These are phyloP conservation scores for Trypoxylon attenuatum DNA, from an alignment of 2,888 invertebrate genomes.

Conservation along the genomic window DNA sequence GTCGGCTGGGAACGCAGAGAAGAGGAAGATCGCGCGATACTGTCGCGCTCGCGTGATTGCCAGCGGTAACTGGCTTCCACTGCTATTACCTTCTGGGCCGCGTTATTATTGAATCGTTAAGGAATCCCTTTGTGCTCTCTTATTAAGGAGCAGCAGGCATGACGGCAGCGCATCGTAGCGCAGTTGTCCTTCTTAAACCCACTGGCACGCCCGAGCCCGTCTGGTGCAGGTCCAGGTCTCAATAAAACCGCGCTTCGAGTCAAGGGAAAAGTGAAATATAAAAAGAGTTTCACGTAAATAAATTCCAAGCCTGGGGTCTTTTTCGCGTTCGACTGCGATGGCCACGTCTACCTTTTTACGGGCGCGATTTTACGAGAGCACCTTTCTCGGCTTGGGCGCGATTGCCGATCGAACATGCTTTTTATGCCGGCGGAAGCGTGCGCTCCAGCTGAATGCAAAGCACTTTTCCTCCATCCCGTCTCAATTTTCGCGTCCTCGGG, in stretches of 20 bases:
- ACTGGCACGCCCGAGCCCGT: not conserved
- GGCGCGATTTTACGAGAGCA: slow-evolving; percentile 41
- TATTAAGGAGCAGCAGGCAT: too few species aligned
- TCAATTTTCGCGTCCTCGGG: slow-evolving; percentile 31
- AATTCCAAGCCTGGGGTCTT: slow-evolving; percentile 30
- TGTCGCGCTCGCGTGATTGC: too few species aligned
- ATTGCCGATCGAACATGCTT: slow-evolving; percentile 46
- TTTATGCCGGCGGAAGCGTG: slow-evolving; percentile 22
- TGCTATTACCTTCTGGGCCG: too few species aligned
- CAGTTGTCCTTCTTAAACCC: too few species aligned
- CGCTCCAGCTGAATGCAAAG: slow-evolving; percentile 41
- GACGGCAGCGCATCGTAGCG: too few species aligned
- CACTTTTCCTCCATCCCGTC: slow-evolving; percentile 17
- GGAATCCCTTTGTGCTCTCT: too few species aligned
- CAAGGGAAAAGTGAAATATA: not conserved
- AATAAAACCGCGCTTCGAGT: slow-evolving; percentile 1
- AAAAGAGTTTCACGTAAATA: slow-evolving; percentile 26
- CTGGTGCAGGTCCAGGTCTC: not conserved
- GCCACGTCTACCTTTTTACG: slow-evolving; percentile 31
- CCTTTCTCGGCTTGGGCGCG: slow-evolving; percentile 21
- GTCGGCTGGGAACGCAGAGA: too few species aligned
- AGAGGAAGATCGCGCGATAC: too few species aligned
- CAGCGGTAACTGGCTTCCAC: too few species aligned
- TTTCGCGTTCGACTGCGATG: slow-evolving; percentile 22
- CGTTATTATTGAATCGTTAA: too few species aligned